Percentiles rank a stretch among this genome's conserved stretches.
Conservation (phyloP, 1,140 invertebrate species). For the Drosophila pachea region DNA sequence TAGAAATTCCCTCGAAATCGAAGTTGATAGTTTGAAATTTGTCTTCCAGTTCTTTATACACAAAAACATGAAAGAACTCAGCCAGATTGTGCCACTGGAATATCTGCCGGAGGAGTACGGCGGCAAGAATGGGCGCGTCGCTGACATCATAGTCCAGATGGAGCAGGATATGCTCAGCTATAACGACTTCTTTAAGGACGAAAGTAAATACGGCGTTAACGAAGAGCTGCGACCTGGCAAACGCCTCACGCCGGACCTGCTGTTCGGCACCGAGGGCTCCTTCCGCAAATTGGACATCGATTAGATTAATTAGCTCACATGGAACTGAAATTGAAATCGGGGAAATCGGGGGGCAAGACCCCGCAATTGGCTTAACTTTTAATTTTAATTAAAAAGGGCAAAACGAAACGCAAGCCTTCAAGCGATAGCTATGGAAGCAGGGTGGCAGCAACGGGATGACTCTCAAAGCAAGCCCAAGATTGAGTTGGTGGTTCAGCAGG, state of each 20-base stretch:
- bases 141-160: constrained; percentile 79
- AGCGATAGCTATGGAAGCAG: background rate
- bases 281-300: constrained; percentile 79
- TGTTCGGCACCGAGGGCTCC: constrained; percentile 82
- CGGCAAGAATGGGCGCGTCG: constrained; percentile 79
- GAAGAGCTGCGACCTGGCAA: constrained; percentile 80
- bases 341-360: background rate
- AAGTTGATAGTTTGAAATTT: background rate
- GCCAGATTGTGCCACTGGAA: constrained; percentile 79
- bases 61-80: constrained; percentile 77
- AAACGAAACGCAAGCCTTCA: background rate
- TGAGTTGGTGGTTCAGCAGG: too few species aligned
- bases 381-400: constrained; percentile 29
- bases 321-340: constrained; percentile 16
- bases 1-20: background rate
- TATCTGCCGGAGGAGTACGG: constrained; percentile 81
- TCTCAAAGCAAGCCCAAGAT: too few species aligned
- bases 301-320: constrained; percentile 38
- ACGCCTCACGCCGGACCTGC: constrained; percentile 79
- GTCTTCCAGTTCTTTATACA: constrained; percentile 79
- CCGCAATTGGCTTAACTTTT: constrained; percentile 22
- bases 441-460: too few species aligned
- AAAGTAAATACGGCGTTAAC: constrained; percentile 80
- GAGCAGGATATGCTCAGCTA: constrained; percentile 79
- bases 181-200: constrained; percentile 79